Percentiles rank a stretch among this genome's conserved stretches.
phyloP scores from a whole-genome alignment of 2,888 invertebrate genomes.

The Ormyrus nitidulus region DNA sequence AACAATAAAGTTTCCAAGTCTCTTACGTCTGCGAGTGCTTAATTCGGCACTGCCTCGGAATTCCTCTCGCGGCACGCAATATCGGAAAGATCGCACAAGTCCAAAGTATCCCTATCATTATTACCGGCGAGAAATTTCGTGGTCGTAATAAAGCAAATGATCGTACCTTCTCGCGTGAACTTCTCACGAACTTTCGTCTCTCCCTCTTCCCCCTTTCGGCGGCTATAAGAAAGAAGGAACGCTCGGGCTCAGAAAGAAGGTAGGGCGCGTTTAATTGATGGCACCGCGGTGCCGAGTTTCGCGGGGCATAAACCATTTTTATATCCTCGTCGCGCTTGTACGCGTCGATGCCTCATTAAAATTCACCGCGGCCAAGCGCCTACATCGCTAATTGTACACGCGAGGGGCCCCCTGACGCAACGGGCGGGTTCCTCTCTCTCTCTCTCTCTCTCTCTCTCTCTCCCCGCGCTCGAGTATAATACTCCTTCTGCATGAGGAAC shows the following conservation, averaged over 20 bases:
- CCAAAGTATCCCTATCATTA: conserved; percentile 43
- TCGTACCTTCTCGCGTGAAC: neutral
- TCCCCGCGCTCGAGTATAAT: neutral
- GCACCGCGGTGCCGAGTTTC: conserved; percentile 67
- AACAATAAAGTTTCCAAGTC: neutral
- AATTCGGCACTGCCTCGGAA: too few species aligned
- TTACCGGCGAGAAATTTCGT: conserved; percentile 32
- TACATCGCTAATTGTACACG: conserved; percentile 59
- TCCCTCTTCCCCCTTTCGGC: neutral
- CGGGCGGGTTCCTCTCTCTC: conserved; percentile 10
- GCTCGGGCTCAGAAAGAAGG: neutral
- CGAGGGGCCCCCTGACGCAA: neutral
- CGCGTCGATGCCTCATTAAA: conserved; percentile 69
- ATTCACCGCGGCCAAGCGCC: conserved; percentile 59
- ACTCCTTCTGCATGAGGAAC: conserved; percentile 6
- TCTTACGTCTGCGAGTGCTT: too few species aligned
- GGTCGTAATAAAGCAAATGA: conserved; percentile 41
- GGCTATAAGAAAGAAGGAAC: conserved; percentile 2
- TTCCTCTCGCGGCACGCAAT: too few species aligned
- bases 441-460: neutral
- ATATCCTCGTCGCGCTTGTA: conserved; percentile 60
- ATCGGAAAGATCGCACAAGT: neutral
- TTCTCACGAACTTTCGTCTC: conserved; percentile 2
- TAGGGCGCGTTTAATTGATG: conserved; percentile 66
- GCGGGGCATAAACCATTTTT: conserved; percentile 70